Evolutionary conservation across 2,113 vertebrate species (phyloP).

Genomic region (Sigmodon hispidus): DNA sequence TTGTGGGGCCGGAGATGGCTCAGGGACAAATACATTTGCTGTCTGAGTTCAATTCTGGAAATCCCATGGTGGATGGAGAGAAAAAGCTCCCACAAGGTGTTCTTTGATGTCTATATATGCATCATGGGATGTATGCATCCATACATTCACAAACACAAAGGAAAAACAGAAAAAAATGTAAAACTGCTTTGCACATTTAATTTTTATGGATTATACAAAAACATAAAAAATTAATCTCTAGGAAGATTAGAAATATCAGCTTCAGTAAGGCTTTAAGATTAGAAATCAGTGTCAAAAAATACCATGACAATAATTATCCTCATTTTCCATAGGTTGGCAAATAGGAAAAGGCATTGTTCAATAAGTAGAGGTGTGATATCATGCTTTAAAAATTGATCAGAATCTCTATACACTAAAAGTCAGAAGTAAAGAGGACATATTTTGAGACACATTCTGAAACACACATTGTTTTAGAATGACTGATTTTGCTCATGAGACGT

Average conservation of each 20-base stretch:
- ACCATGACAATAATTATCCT: neutral
- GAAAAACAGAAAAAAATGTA: neutral
- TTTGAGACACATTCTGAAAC: no score
- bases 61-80: neutral
- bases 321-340: slow-evolving; percentile 37
- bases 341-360: neutral
- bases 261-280: slow-evolving; percentile 59
- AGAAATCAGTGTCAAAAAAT: slow-evolving; percentile 46
- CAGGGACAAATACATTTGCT: neutral
- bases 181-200: neutral
- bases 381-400: neutral
- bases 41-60: neutral
- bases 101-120: neutral
- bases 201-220: slow-evolving; percentile 37
- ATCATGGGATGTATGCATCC: slow-evolving; percentile 21
- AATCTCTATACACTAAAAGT: neutral
- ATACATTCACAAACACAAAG: neutral
- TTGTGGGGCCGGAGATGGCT: neutral
- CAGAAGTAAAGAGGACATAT: neutral
- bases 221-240: slow-evolving; percentile 53
- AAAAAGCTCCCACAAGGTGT: neutral
- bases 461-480: neutral
- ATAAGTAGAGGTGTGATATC: neutral
- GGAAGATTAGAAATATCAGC: slow-evolving; percentile 58
- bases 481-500: neutral